These are phyloP conservation scores for Steinernema scapterisci DNA, from an alignment of 2,888 invertebrate genomes.

Conservation along the genomic window DNA sequence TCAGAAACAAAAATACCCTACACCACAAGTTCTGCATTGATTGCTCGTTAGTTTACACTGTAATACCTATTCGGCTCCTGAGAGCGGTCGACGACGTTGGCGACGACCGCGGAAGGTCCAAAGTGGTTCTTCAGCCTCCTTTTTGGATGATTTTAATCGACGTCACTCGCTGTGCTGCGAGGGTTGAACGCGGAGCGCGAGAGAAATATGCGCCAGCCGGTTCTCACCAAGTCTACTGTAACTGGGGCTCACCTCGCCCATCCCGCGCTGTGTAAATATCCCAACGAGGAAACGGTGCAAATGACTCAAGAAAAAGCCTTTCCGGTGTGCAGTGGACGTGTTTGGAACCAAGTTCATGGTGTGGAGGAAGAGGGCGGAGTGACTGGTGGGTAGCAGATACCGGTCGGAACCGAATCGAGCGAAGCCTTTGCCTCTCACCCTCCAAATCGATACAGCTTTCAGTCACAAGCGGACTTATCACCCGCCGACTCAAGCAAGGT, in stretches of 20 bases:
- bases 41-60: constrained; percentile 27
- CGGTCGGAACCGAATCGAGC: background rate
- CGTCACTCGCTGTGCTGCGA: constrained; percentile 28
- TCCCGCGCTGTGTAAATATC: constrained; percentile 13
- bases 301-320: background rate
- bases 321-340: background rate
- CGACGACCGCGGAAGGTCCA: constrained; percentile 28
- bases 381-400: background rate
- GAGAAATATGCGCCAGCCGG: constrained; percentile 28
- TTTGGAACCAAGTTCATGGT: background rate
- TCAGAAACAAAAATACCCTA: constrained; percentile 11
- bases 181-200: constrained; percentile 21
- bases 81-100: background rate
- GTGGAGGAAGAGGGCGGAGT: background rate
- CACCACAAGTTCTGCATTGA: constrained; percentile 22
- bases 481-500: constrained; percentile 25
- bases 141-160: constrained; percentile 24
- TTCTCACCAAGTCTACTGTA: constrained; percentile 20
- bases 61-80: constrained; percentile 23
- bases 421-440: constrained; percentile 2
- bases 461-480: constrained; percentile 29
- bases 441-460: constrained; percentile 22
- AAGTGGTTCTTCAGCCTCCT: constrained; percentile 28
- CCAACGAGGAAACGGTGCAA: background rate
- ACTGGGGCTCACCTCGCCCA: constrained; percentile 21